phyloP scores from a whole-genome alignment of 2,113 vertebrate genomes.

The Orcinus orca region DNA sequence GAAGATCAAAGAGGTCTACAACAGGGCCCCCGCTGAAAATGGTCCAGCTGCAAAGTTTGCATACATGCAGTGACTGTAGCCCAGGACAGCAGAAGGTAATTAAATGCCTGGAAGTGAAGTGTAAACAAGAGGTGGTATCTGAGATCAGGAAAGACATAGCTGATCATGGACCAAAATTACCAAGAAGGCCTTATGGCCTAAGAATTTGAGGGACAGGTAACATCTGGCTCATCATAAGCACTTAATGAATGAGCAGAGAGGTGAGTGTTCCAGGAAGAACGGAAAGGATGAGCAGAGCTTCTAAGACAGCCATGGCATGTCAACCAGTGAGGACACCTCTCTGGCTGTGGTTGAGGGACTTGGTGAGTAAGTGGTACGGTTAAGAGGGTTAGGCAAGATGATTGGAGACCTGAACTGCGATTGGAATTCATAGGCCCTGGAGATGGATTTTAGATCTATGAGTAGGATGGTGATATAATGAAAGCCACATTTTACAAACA shows the following conservation, averaged over 20 bases:
- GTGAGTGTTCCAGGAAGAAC: not conserved
- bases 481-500: not conserved
- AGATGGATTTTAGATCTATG: not conserved
- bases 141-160: not conserved
- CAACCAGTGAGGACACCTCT: not conserved
- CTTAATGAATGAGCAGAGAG: not conserved
- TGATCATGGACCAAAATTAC: not conserved
- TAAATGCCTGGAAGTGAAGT: not conserved
- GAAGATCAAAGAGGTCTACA: not conserved
- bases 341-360: not conserved
- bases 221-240: not conserved
- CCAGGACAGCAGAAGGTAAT: not conserved
- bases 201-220: not conserved
- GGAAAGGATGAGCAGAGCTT: not conserved
- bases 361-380: not conserved
- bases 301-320: not conserved
- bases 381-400: not conserved
- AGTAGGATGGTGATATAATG: not conserved
- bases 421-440: not conserved
- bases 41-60: not conserved
- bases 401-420: not conserved
- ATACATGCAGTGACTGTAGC: not conserved
- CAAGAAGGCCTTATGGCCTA: not conserved
- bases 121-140: not conserved
- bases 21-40: not conserved